These are phyloP conservation scores for Flexamia atlantica DNA, from an alignment of 2,888 invertebrate species.

Conservation along the genomic window DNA sequence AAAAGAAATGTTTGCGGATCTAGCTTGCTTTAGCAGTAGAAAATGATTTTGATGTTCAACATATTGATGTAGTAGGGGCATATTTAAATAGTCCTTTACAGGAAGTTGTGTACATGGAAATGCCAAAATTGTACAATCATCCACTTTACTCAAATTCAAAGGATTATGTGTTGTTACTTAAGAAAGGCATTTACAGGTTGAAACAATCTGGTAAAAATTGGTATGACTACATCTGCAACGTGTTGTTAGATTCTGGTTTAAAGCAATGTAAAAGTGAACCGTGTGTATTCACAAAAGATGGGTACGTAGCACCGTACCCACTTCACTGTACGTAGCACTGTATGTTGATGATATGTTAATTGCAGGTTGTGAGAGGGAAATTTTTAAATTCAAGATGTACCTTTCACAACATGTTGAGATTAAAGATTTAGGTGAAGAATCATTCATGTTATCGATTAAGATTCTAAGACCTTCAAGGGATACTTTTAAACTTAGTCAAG, in stretches of 20 bases:
- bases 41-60: not conserved
- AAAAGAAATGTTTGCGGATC: constrained; percentile 11
- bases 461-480: not conserved
- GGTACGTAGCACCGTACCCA: not conserved
- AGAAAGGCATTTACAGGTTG: not conserved
- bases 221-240: not conserved
- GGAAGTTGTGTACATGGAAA: not conserved
- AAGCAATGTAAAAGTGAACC: constrained; percentile 6
- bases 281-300: not conserved
- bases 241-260: not conserved
- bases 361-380: not conserved
- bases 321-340: too few relatives aligned
- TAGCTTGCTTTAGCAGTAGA: not conserved
- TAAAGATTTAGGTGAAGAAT: constrained; percentile 18
- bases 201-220: constrained; percentile 14
- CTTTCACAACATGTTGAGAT: constrained; percentile 13
- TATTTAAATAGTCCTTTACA: constrained; percentile 14
- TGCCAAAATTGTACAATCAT: not conserved
- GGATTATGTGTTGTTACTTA: not conserved
- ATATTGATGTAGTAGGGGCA: not conserved
- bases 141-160: not conserved
- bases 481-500: constrained; percentile 10
- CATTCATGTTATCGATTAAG: too few relatives aligned
- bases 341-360: constrained; percentile 36
- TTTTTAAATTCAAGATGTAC: not conserved